A percentile compares a stretch with the other conserved stretches of the same genome.
phyloP scores from a whole-genome alignment of 1,140 invertebrate species.

The Eupristina koningsbergeri region DNA sequence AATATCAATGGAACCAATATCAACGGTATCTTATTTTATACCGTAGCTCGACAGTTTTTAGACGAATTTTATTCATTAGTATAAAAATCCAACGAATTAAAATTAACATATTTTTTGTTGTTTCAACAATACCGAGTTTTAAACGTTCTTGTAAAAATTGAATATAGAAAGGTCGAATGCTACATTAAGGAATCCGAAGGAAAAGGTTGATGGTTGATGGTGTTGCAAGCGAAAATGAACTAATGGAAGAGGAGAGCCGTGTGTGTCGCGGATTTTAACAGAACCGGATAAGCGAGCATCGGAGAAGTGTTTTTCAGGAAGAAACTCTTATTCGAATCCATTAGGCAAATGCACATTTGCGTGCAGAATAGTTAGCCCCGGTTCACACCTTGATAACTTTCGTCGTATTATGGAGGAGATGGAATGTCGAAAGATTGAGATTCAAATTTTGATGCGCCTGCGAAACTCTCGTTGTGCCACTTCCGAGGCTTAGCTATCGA shows the following conservation, averaged over 20 bases:
- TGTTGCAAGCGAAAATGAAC: background rate
- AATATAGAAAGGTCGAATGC: background rate
- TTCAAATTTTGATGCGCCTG: background rate
- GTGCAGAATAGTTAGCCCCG: constrained; percentile 38
- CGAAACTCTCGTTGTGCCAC: background rate
- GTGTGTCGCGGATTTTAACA: constrained; percentile 3
- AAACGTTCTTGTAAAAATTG: background rate
- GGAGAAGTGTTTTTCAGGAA: constrained; percentile 5
- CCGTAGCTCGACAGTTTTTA: background rate
- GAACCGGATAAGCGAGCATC: background rate
- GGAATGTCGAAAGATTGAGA: background rate
- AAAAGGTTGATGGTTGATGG: constrained; percentile 20
- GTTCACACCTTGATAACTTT: background rate
- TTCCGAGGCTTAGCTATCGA: no score
- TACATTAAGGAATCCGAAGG: background rate
- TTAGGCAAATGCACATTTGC: constrained; percentile 47
- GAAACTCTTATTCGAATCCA: constrained; percentile 36
- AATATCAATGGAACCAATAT: no score
- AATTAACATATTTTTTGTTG: background rate
- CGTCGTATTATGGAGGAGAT: constrained; percentile 19
- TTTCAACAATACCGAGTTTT: no score
- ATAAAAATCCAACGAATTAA: background rate
- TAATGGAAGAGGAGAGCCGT: constrained; percentile 4
- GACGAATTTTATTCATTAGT: background rate
- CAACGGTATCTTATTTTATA: background rate